phyloP scores from a whole-genome alignment of 2,113 vertebrate species.

The Cyphomyrus discorhynchus region DNA sequence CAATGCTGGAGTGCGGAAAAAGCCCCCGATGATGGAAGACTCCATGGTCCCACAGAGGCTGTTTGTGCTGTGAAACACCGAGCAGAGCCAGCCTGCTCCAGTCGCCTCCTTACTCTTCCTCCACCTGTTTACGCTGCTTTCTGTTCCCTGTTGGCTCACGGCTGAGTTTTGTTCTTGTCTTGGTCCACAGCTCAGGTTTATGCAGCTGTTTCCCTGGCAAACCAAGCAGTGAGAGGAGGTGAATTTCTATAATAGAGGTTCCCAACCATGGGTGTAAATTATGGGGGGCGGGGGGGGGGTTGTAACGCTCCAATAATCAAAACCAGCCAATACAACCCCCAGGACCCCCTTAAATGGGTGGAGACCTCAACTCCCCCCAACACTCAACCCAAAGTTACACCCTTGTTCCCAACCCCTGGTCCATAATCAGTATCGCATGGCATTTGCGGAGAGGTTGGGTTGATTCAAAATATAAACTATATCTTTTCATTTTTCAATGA shows the following conservation, averaged over 20 bases:
- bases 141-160: neutral
- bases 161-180: neutral
- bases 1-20: constrained; percentile 56
- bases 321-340: neutral
- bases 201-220: neutral
- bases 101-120: neutral
- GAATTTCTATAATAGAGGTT: neutral
- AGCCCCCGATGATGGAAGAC: constrained; percentile 66
- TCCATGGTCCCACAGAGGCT: constrained; percentile 44
- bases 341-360: neutral
- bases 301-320: neutral
- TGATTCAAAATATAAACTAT: neutral
- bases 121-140: neutral
- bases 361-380: neutral
- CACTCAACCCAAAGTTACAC: neutral
- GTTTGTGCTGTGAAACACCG: neutral
- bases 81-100: neutral
- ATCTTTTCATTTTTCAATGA: neutral
- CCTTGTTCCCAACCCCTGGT: neutral
- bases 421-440: neutral
- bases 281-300: too few species aligned
- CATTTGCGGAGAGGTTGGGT: neutral
- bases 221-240: neutral
- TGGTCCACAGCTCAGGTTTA: neutral
- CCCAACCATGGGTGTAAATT: neutral